Percentiles rank a stretch among this genome's conserved stretches.
phyloP scores from a whole-genome alignment of 2,797 vertebrate genomes.

The Amniataba percoides region DNA sequence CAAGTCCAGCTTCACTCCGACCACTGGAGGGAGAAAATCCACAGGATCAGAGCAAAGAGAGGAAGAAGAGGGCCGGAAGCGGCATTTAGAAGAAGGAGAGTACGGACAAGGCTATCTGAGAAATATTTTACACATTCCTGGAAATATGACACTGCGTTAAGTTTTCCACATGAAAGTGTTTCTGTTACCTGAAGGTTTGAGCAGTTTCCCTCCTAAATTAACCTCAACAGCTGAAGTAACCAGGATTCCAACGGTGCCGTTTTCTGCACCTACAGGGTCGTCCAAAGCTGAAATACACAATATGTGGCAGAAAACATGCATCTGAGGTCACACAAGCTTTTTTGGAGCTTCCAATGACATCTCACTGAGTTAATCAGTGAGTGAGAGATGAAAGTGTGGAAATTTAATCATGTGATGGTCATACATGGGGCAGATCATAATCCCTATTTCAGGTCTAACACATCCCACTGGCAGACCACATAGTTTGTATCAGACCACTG shows the following conservation, averaged over 20 bases:
- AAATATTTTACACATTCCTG: not conserved
- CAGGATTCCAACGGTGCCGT: conserved; percentile 92
- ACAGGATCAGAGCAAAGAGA: conserved; percentile 13
- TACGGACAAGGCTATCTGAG: not conserved
- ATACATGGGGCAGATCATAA: too few species aligned
- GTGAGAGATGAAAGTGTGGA: not conserved
- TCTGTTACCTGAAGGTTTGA: conserved; percentile 95
- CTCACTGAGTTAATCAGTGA: not conserved
- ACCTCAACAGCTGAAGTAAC: conserved; percentile 95
- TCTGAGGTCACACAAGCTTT: too few species aligned
- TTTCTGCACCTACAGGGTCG: conserved; percentile 88
- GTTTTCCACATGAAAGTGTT: not conserved
- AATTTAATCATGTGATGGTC: not conserved
- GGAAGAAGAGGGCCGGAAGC: not conserved
- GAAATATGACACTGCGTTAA: not conserved
- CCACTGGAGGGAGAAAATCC: conserved; percentile 84
- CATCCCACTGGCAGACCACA: too few species aligned
- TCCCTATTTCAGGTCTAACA: too few species aligned
- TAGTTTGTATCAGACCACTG: too few species aligned
- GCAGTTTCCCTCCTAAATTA: conserved; percentile 89
- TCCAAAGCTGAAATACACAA: conserved; percentile 82
- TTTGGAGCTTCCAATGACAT: not conserved
- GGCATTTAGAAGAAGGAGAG: conserved; percentile 12
- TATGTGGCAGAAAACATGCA: not conserved
- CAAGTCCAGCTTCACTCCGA: conserved; percentile 97